Evolutionary conservation across 2,888 invertebrate species (phyloP).

Genomic region (Fragum sueziense): DNA sequence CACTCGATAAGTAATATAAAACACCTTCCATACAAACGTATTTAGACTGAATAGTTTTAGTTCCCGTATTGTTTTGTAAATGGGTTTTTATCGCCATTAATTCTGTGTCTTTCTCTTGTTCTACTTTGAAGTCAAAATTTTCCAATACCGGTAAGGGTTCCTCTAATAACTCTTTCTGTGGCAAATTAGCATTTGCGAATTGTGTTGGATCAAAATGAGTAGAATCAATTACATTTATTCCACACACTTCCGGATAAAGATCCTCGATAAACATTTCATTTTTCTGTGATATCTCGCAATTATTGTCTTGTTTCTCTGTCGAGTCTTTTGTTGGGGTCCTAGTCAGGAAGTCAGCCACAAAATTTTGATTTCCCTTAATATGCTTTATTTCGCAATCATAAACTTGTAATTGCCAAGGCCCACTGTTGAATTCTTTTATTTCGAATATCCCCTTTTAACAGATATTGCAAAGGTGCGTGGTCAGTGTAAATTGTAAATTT

Average conservation of each 20-base stretch:
- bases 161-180: background rate
- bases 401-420: background rate
- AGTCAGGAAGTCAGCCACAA: background rate
- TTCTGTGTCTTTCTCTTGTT: background rate
- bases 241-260: background rate
- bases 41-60: background rate
- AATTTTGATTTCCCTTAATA: background rate
- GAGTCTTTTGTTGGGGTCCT: background rate
- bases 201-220: too few species aligned
- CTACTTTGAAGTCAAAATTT: background rate
- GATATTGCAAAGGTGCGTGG: background rate
- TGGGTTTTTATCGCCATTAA: background rate
- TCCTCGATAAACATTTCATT: background rate
- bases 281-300: background rate
- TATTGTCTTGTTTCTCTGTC: background rate
- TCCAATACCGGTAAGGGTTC: background rate
- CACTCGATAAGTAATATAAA: background rate
- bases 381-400: conserved; percentile 10
- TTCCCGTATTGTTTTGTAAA: background rate
- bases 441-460: background rate
- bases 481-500: background rate
- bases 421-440: background rate
- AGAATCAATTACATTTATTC: too few species aligned
- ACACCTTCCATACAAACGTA: background rate
- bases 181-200: too few species aligned